Conservation (phyloP, 2,113 vertebrate genomes). For the Numida meleagris region DNA sequence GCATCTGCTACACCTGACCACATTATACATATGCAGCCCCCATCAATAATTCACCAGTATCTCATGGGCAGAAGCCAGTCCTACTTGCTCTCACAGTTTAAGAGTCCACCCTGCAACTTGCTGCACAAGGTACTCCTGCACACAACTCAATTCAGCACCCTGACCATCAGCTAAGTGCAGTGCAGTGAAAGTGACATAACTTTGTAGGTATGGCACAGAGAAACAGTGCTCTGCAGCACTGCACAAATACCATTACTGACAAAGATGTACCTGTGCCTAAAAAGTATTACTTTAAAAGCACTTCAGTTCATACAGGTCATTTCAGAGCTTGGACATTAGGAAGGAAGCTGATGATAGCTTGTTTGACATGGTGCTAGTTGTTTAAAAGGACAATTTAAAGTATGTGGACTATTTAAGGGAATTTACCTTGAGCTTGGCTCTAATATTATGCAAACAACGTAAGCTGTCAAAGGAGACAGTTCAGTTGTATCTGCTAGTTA, state of each 20-base stretch:
- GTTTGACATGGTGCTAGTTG: not conserved
- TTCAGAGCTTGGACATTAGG: not conserved
- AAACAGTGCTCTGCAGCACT: not conserved
- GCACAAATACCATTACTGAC: not conserved
- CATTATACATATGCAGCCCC: rapidly evolving
- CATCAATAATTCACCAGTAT: rapidly evolving
- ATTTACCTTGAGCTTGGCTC: not conserved
- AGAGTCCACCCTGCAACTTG: not conserved
- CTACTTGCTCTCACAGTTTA: not conserved
- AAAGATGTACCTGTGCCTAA: rapidly evolving
- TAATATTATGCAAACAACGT: not conserved
- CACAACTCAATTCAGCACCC: not conserved
- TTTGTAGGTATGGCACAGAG: not conserved
- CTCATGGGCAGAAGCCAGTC: not conserved
- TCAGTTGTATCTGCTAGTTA: not conserved
- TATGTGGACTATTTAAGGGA: not conserved
- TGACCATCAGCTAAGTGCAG: not conserved
- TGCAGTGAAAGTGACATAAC: not conserved
- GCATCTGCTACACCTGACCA: not conserved
- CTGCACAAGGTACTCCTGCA: rapidly evolving
- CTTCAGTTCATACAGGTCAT: not conserved
- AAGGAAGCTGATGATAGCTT: not conserved
- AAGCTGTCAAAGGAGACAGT: not conserved
- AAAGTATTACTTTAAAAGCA: not conserved
- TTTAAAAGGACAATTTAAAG: not conserved